These are phyloP conservation scores for Galagoides demidoff DNA, from an alignment of 2,797 vertebrate genomes.

Conservation along the genomic window DNA sequence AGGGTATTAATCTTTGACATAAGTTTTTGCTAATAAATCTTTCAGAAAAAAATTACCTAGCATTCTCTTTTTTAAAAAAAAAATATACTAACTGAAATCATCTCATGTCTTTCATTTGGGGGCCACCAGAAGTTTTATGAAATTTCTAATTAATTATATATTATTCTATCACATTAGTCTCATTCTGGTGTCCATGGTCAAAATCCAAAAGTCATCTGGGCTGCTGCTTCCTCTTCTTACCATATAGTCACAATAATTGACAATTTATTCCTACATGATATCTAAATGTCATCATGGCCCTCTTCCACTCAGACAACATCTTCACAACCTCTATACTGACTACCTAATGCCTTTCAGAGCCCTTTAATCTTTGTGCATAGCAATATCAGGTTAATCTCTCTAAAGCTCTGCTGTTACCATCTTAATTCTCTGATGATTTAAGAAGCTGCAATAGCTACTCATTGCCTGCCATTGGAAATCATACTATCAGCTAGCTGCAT, in stretches of 20 bases:
- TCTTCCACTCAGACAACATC: neutral
- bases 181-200: neutral
- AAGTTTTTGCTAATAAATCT: neutral
- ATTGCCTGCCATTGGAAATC: neutral
- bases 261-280: neutral
- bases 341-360: neutral
- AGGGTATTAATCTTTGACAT: neutral
- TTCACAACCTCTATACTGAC: neutral
- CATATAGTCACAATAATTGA: rapidly evolving
- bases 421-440: neutral
- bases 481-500: neutral
- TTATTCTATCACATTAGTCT: neutral
- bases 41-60: neutral
- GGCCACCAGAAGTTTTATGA: neutral
- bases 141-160: neutral
- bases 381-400: neutral
- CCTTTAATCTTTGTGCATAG: neutral
- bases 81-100: neutral
- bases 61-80: neutral
- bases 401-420: neutral
- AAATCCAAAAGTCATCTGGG: neutral
- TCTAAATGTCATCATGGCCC: neutral
- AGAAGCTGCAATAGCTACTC: neutral
- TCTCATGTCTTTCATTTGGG: neutral
- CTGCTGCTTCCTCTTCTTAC: neutral